phyloP scores from a whole-genome alignment of 64 coral and sea anemone species.

The Exaiptasia diaphana region DNA sequence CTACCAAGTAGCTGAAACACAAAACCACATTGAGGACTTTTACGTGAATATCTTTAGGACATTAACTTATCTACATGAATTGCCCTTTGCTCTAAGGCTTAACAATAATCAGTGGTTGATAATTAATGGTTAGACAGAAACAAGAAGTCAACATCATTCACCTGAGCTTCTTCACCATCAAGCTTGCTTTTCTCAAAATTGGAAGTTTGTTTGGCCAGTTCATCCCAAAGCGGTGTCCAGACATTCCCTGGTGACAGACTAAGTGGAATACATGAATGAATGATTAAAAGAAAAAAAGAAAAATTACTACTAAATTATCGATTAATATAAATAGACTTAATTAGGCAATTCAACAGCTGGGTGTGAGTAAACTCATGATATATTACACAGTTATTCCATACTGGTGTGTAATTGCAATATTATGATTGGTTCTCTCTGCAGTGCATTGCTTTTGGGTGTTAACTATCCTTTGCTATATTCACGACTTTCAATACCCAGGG shows the following conservation, averaged over 20 bases:
- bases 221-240: conserved; percentile 88
- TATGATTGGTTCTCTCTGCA: too few relatives aligned
- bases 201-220: conserved; percentile 2
- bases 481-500: too few relatives aligned
- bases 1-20: conserved; percentile 62
- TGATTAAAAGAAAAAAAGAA: conserved; percentile 5
- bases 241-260: conserved; percentile 87
- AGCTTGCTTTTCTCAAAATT: conserved; percentile 66
- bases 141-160: too few relatives aligned
- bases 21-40: background rate
- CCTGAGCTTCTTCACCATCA: conserved; percentile 89
- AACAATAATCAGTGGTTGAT: too few relatives aligned
- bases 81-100: too few relatives aligned
- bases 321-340: background rate
- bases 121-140: too few relatives aligned
- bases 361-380: too few relatives aligned
- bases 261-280: background rate
- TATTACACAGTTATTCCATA: too few relatives aligned
- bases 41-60: background rate
- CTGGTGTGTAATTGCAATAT: too few relatives aligned
- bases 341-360: too few relatives aligned
- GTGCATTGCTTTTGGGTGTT: too few relatives aligned
- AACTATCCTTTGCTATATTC: too few relatives aligned
- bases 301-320: background rate
- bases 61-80: background rate